Percentiles rank a stretch among this genome's conserved stretches.
These are phyloP conservation scores for Oxystoma pomonae DNA, from an alignment of 2,888 invertebrate species.

Conservation along the genomic window DNA sequence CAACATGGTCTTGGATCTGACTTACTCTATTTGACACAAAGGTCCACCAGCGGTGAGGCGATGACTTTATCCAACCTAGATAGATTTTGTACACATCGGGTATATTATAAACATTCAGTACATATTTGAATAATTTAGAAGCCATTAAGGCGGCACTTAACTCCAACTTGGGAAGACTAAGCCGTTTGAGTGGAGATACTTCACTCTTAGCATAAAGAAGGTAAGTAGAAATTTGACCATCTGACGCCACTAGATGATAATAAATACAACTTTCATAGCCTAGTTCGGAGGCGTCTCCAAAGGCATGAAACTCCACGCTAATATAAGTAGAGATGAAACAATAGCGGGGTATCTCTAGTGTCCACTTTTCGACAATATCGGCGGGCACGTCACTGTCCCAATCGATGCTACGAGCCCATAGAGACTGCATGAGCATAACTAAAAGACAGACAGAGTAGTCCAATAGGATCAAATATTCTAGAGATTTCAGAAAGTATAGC, in stretches of 20 bases:
- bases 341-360: slow-evolving; percentile 5
- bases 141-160: slow-evolving; percentile 4
- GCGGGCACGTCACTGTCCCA: slow-evolving; percentile 4
- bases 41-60: not conserved
- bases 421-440: not conserved
- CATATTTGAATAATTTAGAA: slow-evolving; percentile 2
- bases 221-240: no score
- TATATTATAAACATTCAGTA: not conserved
- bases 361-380: slow-evolving; percentile 2
- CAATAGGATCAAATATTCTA: slow-evolving; percentile 3
- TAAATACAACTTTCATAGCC: slow-evolving; percentile 3
- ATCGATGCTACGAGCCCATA: not conserved
- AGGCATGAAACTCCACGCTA: slow-evolving; percentile 1
- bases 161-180: slow-evolving; percentile 1
- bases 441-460: slow-evolving; percentile 1
- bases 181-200: no score
- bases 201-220: no score
- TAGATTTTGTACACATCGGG: slow-evolving; percentile 1
- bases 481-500: slow-evolving; percentile 1
- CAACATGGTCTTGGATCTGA: not conserved
- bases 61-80: slow-evolving; percentile 4
- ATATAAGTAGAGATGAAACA: slow-evolving; percentile 1
- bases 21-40: slow-evolving; percentile 1
- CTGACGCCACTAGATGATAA: not conserved
- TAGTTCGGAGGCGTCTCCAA: not conserved